Evolutionary conservation across 2,113 vertebrate species (phyloP).

Genomic region (Chaetops frenatus): DNA sequence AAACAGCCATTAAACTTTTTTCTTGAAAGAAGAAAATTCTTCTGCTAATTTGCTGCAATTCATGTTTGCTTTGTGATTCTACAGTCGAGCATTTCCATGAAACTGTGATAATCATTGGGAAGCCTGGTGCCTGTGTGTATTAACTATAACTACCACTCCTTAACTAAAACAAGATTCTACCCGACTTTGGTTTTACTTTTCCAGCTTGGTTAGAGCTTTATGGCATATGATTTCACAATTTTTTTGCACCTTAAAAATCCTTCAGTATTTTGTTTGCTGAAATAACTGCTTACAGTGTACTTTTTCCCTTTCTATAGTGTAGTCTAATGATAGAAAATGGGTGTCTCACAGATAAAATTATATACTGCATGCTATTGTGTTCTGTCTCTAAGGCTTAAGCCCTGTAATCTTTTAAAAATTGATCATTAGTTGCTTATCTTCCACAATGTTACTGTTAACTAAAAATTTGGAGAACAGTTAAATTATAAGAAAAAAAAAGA

Average conservation of each 20-base stretch:
- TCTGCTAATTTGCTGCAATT: conserved; percentile 40
- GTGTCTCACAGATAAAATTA: conserved; percentile 62
- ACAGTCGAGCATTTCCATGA: neutral
- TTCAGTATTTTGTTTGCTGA: neutral
- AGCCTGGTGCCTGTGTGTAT: neutral
- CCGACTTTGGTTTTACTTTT: neutral
- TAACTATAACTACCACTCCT: neutral
- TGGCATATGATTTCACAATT: neutral
- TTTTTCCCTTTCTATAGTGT: conserved; percentile 58
- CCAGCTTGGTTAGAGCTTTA: neutral
- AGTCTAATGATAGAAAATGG: conserved; percentile 66
- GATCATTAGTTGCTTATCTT: conserved; percentile 54
- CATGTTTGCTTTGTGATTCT: conserved; percentile 23
- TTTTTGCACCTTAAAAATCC: conserved; percentile 27
- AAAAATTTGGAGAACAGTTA: conserved; percentile 48
- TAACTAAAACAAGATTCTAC: conserved; percentile 29
- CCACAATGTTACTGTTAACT: conserved; percentile 23
- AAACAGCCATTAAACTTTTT: conserved; percentile 29
- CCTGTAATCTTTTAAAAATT: conserved; percentile 52
- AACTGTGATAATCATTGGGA: conserved; percentile 23
- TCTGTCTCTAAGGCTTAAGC: conserved; percentile 49
- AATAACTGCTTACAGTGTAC: conserved; percentile 24
- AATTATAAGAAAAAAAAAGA: neutral
- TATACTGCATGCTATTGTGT: neutral
- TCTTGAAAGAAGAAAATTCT: neutral